Base-by-base conservation (phyloP, 2,888 invertebrate species). In the Hypselothyrea guttata region DNA sequence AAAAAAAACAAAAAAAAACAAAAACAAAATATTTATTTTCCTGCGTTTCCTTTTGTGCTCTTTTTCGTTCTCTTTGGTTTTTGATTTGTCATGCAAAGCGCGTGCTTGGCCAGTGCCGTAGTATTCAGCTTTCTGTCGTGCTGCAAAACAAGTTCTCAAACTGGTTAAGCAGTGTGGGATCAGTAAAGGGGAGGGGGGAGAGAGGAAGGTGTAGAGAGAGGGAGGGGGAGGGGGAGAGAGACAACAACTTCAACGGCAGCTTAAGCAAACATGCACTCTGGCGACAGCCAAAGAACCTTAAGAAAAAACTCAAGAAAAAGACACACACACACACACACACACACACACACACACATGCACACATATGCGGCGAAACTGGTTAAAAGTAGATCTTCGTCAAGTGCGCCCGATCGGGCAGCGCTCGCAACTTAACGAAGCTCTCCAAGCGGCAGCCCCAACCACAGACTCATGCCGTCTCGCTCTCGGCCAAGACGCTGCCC, bases 331-430 rank as follows among this genome's bases (percentile, higher is more conserved):
- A 9, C 12, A 59, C 28, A 13, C 27, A 42, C 28, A 56, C 38
- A 45, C 57, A 48, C 9, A 49, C 27, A 47, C 42, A 55, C 38
- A 28, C 47, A 40, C 28, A n/a, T n/a, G n/a, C n/a, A n/a, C n/a
- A n/a, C n/a, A n/a, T n/a, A n/a, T n/a, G n/a, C n/a, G n/a, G 33
- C 47, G 53, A 77, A 81, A 81, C 81, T 77, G 81, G 81, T 86
- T 81, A 82, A 82, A 82, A 67, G 84, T 81, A 66, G 81, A 86
- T 66, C 79, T 71, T 33, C 28, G 56, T 53, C 48, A 54, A 59
- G 58, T 52, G 54, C 41, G 42, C 16, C 30, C 33, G 37, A 64
- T 59, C 63, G 65, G 60, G 60, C 40, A 56, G 2, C 22, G 22
- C 5, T 22, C 22, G 22, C 5, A 75, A 78, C 73, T 76, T 44